Conservation (phyloP, 2,113 vertebrate genomes). For the Sigmodon hispidus region DNA sequence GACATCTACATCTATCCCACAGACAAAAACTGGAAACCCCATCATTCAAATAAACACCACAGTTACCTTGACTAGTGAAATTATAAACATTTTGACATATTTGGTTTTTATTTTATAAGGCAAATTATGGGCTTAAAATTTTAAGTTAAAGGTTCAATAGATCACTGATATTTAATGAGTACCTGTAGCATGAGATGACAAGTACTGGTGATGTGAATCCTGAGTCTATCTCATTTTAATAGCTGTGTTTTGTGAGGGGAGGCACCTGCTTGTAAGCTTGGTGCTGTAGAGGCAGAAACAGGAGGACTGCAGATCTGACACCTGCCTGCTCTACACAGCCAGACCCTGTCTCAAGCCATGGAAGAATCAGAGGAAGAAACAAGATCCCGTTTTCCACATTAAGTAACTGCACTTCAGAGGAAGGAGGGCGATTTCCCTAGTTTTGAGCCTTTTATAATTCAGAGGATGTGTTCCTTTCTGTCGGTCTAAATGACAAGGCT, state of each 20-base stretch:
- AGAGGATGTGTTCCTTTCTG: background rate
- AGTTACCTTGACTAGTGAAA: background rate
- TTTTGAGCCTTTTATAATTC: background rate
- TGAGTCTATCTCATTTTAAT: background rate
- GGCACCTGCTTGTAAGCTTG: background rate
- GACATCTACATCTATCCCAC: background rate
- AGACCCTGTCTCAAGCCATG: background rate
- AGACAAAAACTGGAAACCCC: background rate
- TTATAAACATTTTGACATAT: conserved; percentile 18
- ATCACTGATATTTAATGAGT: conserved; percentile 39
- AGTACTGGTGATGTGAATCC: background rate
- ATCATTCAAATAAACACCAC: background rate
- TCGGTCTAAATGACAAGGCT: background rate
- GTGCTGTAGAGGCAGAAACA: background rate
- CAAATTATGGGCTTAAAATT: background rate
- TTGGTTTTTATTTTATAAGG: conserved; percentile 49
- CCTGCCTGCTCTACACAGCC: background rate
- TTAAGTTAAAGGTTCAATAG: conserved; percentile 2
- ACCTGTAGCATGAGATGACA: background rate
- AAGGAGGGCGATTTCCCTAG: background rate
- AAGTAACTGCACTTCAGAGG: background rate
- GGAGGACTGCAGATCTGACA: background rate
- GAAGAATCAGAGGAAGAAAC: background rate
- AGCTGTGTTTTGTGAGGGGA: background rate
- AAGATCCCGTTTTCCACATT: background rate